Conservation (phyloP, 2,113 vertebrate genomes). For the Solenodon paradoxus region DNA sequence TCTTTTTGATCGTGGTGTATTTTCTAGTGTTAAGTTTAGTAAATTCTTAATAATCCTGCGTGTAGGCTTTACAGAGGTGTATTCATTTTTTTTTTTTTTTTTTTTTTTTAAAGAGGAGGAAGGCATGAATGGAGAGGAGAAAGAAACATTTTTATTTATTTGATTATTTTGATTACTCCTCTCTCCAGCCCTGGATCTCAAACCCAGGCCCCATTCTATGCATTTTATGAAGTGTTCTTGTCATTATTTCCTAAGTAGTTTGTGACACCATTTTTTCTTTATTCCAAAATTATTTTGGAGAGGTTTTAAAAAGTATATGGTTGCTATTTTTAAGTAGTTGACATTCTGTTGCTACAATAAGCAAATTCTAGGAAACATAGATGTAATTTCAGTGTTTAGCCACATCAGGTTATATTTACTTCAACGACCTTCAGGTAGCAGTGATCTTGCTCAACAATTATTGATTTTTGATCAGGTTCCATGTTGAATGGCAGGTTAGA, state of each 20-base stretch:
- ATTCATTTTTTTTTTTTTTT: no score
- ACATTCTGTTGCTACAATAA: no score
- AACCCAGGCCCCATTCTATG: not conserved
- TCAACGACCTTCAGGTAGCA: not conserved
- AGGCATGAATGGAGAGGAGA: no score
- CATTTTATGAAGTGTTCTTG: not conserved
- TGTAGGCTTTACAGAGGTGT: constrained; percentile 23
- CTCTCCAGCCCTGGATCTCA: no score
- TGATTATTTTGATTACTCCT: no score
- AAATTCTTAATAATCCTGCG: not conserved
- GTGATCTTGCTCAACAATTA: not conserved
- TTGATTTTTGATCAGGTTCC: not conserved
- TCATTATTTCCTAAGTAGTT: not conserved
- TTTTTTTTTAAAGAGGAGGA: no score
- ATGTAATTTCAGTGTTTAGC: not conserved
- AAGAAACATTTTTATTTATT: no score
- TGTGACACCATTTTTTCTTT: not conserved
- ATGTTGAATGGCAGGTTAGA: not conserved
- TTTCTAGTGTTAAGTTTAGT: constrained; percentile 16
- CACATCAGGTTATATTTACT: not conserved
- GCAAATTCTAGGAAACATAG: not conserved
- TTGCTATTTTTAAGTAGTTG: not conserved
- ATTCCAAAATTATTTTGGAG: constrained; percentile 29
- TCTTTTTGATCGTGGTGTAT: not conserved
- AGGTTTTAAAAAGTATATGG: not conserved